Conservation (phyloP, 2,113 vertebrate genomes). For the Poeciliopsis occidentalis region DNA sequence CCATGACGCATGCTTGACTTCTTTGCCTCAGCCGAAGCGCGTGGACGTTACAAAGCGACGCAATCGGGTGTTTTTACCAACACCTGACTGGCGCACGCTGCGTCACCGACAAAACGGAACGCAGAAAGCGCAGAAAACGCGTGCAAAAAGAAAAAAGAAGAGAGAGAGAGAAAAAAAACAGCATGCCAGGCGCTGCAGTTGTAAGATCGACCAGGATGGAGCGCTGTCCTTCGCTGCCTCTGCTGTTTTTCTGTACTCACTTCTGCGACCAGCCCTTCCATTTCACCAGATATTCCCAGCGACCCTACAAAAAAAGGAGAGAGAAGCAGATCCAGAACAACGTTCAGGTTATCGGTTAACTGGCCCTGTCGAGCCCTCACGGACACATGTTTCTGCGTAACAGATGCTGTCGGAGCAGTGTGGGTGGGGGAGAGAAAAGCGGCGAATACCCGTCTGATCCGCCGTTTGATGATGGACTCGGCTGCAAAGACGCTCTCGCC, state of each 20-base stretch:
- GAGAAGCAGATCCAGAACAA: constrained; percentile 34
- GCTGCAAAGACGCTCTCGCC: constrained; percentile 95
- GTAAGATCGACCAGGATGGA: constrained; percentile 64
- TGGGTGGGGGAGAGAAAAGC: constrained; percentile 3
- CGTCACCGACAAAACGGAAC: background rate
- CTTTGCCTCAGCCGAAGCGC: constrained; percentile 65
- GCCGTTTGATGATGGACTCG: constrained; percentile 93
- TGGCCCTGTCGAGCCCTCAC: constrained; percentile 22
- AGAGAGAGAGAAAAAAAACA: background rate
- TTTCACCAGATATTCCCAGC: constrained; percentile 98
- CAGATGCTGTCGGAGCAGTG: constrained; percentile 22
- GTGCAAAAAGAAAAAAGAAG: background rate
- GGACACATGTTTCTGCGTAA: constrained; percentile 68
- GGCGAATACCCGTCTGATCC: constrained; percentile 89
- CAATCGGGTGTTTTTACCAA: background rate
- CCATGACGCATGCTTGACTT: constrained; percentile 60
- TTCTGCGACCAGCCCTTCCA: constrained; percentile 99
- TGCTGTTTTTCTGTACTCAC: constrained; percentile 85
- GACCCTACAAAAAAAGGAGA: constrained; percentile 82
- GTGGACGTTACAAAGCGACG: background rate
- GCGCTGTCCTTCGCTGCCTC: constrained; percentile 66
- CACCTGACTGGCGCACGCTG: background rate
- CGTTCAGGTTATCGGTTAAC: constrained; percentile 31
- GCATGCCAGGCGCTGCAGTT: constrained; percentile 54
- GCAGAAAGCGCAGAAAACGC: background rate